A percentile compares a stretch with the other conserved stretches of the same genome.
Evolutionary conservation across 2,113 vertebrate species (phyloP).

Genomic region (Syrmaticus mikado): DNA sequence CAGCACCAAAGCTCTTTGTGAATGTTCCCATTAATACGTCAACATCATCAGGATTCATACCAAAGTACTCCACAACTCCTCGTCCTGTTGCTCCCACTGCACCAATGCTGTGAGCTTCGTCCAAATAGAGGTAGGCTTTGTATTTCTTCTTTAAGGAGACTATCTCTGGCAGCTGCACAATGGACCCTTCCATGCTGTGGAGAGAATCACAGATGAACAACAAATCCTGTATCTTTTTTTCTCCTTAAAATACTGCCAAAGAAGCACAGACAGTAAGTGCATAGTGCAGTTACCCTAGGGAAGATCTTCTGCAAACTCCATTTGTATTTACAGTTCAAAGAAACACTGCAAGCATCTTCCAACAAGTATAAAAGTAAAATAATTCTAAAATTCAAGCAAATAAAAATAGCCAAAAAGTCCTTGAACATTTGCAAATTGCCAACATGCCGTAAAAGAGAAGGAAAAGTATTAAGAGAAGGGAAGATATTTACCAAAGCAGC

Average conservation of each 20-base stretch:
- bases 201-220: slow-evolving; percentile 25
- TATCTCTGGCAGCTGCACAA: slow-evolving; percentile 87
- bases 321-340: background rate
- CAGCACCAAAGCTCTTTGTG: slow-evolving; percentile 92
- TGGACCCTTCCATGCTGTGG: slow-evolving; percentile 93
- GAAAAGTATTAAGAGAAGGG: background rate
- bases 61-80: slow-evolving; percentile 89
- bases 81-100: slow-evolving; percentile 84
- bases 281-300: background rate
- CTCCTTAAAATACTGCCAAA: background rate
- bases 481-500: background rate
- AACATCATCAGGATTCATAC: slow-evolving; percentile 83
- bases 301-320: background rate
- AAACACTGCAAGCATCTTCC: background rate
- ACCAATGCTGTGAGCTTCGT: slow-evolving; percentile 95
- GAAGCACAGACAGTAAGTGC: background rate
- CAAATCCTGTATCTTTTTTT: background rate
- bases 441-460: background rate
- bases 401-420: background rate
- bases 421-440: background rate
- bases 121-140: slow-evolving; percentile 93
- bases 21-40: slow-evolving; percentile 95
- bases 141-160: slow-evolving; percentile 94
- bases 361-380: background rate
- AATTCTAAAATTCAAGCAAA: background rate